These are phyloP conservation scores for Habropoda laboriosa DNA, from an alignment of 1,140 invertebrate genomes.

Conservation along the genomic window DNA sequence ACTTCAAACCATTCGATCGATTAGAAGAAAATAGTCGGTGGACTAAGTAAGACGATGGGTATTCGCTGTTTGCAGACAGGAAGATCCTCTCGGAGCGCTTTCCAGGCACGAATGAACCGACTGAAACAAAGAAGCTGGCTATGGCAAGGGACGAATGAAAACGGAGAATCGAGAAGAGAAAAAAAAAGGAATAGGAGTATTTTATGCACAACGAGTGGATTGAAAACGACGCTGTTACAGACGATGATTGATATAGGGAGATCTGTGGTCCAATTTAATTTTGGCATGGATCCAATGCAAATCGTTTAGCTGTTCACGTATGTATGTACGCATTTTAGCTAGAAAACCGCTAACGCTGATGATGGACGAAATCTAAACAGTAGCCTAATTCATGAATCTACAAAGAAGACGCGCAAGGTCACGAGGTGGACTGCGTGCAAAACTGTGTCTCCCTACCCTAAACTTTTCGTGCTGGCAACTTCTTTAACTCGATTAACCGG, in stretches of 20 bases:
- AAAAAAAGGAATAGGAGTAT: neutral
- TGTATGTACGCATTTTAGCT: neutral
- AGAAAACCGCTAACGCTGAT: too few species aligned
- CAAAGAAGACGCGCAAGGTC: neutral
- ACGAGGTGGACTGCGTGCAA: neutral
- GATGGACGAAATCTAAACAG: neutral
- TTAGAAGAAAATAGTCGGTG: conserved; percentile 3
- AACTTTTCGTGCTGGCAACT: conserved; percentile 4
- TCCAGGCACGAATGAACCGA: conserved; percentile 60
- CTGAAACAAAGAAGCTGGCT: neutral
- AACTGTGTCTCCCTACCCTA: neutral
- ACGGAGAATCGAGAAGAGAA: neutral
- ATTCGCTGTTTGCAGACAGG: conserved; percentile 66
- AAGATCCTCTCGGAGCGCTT: conserved; percentile 60
- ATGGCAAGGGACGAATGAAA: neutral
- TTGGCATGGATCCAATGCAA: neutral
- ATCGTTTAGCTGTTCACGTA: neutral
- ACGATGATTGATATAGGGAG: neutral
- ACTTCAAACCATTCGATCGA: conserved; percentile 25
- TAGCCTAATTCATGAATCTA: neutral
- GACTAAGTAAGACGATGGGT: conserved; percentile 47
- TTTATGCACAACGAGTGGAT: neutral
- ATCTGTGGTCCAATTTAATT: conserved; percentile 2
- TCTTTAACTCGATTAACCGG: conserved; percentile 22
- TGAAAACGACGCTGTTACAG: neutral